Conservation (phyloP, 2,113 vertebrate species). For the Psophia crepitans region DNA sequence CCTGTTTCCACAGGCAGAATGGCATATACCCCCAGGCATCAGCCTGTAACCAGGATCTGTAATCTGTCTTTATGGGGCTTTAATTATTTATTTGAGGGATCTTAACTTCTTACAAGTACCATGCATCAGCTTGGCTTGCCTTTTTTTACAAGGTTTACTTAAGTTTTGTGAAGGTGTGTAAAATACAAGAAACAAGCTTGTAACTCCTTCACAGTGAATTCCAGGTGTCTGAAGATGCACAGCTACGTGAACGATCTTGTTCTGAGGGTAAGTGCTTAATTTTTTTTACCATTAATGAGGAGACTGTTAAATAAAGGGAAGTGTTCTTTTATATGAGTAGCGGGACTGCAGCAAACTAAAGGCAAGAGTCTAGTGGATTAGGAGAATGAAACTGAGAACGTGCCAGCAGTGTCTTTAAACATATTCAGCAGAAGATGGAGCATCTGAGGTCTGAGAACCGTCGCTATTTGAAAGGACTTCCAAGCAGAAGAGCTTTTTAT, state of each 20-base stretch:
- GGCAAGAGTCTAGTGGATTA: neutral
- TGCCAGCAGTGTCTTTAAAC: neutral
- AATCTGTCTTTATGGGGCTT: neutral
- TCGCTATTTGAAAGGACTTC: neutral
- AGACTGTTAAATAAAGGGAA: neutral
- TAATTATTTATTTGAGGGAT: neutral
- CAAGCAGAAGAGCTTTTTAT: neutral
- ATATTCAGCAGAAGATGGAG: neutral
- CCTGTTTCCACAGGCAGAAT: neutral
- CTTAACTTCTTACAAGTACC: neutral
- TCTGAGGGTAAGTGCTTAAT: constrained; percentile 54
- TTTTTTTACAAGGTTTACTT: neutral
- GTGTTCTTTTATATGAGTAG: neutral
- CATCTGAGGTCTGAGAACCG: neutral
- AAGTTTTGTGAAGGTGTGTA: neutral
- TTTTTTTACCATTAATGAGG: neutral
- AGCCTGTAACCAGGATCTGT: neutral
- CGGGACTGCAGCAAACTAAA: neutral
- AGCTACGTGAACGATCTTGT: neutral
- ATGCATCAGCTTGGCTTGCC: neutral
- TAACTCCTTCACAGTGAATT: constrained; percentile 53
- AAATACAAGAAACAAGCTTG: neutral
- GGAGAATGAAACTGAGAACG: neutral
- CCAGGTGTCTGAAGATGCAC: constrained; percentile 25
- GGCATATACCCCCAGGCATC: neutral